Base-by-base conservation (phyloP, 1,140 invertebrate species). In the Teleopsis dalmanni region DNA sequence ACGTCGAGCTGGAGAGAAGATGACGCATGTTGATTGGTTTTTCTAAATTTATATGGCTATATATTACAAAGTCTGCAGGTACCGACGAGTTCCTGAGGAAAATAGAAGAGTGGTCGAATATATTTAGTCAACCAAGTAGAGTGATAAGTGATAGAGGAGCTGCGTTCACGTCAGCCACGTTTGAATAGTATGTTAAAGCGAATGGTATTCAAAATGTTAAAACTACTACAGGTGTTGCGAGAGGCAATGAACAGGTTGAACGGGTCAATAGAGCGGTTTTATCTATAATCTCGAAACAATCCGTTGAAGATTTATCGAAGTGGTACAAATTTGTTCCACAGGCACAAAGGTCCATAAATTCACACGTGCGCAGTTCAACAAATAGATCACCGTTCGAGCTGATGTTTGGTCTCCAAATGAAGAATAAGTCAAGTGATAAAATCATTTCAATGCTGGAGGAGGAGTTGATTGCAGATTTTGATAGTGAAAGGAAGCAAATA, bases 101-200 rank as follows among this genome's bases (percentile, higher is more conserved):
- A 75, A 55, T 57, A 70, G 50, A 48, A 54, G 16, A 61, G 59
- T 8, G n/a, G n/a, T n/a, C n/a, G n/a, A n/a, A n/a, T n/a, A n/a
- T n/a, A n/a, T n/a, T n/a, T n/a, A n/a, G n/a, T n/a, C n/a, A n/a
- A n/a, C n/a, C 70, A 51, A 42, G 47, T 72, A 13, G 71, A 67
- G 47, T 48, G 68, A 33, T 57, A 65, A 55, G 59, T 57, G 16
- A n/a, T n/a, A n/a, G n/a, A n/a, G n/a, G 36, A 35, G 14, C 22
- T 37, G 21, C 8, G 9, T 16, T 49, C 4, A 27, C 38, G 8
- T 31, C 19, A 19, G 48, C 42, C 11, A 26, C 43, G 14, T 13
- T n/a, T n/a, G 27, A 27, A n/a, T 7, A 22, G 18, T 21, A 42
- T 7, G 9, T 21, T 19, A 33, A 49, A 41, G 9, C n/a, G n/a